A percentile compares a stretch with the other conserved stretches of the same genome.
phyloP scores from a whole-genome alignment of 2,797 vertebrate genomes.

The Dryobates pubescens region DNA sequence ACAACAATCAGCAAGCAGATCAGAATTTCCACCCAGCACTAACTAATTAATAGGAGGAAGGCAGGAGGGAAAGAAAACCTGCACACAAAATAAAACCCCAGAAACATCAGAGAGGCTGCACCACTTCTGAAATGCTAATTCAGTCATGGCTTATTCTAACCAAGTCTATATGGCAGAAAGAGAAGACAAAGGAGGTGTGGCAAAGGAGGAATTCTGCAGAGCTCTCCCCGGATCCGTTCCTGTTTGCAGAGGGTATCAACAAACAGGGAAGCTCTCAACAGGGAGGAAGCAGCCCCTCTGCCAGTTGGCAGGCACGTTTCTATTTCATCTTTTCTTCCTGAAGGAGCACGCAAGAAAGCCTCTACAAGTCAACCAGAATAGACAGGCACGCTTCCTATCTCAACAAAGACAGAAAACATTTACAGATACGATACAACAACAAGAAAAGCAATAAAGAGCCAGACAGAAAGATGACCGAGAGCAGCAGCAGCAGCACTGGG shows the following conservation, averaged over 20 bases:
- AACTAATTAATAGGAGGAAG: background rate
- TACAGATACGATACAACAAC: constrained; percentile 20
- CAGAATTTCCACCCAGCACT: constrained; percentile 30
- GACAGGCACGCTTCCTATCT: background rate
- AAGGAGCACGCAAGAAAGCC: background rate
- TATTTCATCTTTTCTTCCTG: background rate
- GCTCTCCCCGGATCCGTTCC: background rate
- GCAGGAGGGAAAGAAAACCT: background rate
- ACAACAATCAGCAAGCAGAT: constrained; percentile 36
- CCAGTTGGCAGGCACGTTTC: background rate
- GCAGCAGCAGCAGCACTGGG: background rate
- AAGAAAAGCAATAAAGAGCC: background rate
- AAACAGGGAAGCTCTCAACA: background rate
- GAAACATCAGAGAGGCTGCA: constrained; percentile 8
- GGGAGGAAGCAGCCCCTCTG: background rate
- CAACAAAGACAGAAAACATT: constrained; percentile 6
- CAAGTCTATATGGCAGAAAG: background rate
- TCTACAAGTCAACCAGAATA: background rate
- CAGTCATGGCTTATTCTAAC: background rate
- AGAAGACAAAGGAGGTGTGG: background rate
- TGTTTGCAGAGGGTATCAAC: background rate
- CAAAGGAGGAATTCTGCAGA: background rate
- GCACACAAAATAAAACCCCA: background rate
- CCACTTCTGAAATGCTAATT: constrained; percentile 13
- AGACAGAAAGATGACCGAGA: background rate